These are phyloP conservation scores for Alouatta palliata DNA, from an alignment of 2,113 vertebrate genomes.

Conservation along the genomic window DNA sequence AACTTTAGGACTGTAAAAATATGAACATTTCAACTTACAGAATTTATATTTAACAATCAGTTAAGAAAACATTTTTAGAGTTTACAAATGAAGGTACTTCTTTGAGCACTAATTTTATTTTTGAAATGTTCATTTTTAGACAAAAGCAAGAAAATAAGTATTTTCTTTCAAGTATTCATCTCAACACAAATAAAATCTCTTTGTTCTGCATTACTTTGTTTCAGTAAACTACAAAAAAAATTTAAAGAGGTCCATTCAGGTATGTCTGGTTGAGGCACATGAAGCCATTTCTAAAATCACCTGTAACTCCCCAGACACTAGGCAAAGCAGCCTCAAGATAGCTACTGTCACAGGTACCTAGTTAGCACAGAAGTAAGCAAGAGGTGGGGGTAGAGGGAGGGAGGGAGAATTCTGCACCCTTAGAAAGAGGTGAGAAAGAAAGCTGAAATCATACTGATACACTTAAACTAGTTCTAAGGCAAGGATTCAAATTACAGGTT, in stretches of 20 bases:
- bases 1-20: background rate
- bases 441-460: background rate
- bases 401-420: background rate
- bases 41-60: background rate
- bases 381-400: no score
- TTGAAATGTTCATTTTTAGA: background rate
- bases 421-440: background rate
- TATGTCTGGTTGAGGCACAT: background rate
- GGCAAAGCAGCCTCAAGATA: background rate
- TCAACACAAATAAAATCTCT: background rate
- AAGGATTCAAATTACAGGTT: background rate
- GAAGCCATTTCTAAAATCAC: background rate
- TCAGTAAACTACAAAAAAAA: background rate
- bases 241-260: background rate
- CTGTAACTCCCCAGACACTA: background rate
- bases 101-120: background rate
- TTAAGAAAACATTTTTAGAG: background rate
- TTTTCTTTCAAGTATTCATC: background rate
- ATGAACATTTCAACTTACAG: background rate
- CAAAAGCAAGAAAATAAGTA: background rate
- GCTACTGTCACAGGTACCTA: no score
- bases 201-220: background rate
- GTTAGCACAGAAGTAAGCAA: background rate
- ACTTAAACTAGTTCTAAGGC: background rate
- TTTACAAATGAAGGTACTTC: background rate